Base-by-base conservation (phyloP, 1,140 invertebrate genomes). In the Zaprionus tsacasi region DNA sequence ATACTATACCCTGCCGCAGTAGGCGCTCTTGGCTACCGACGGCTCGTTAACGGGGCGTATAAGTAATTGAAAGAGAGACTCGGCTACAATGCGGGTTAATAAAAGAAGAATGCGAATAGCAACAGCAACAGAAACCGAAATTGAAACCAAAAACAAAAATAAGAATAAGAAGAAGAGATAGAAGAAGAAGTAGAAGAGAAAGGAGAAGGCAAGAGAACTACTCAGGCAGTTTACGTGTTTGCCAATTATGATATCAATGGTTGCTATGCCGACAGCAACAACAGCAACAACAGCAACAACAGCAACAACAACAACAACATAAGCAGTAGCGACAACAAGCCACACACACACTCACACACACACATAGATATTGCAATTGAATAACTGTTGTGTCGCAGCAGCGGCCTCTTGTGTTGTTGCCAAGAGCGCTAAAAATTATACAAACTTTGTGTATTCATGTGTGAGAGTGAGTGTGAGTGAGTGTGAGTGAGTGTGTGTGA, bases 201-300 rank as follows among this genome's bases (percentile, higher is more conserved):
- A 30, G 27, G 4, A 30, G 27, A 35, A 35, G 70, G 70, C 75
- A 58, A 71, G 71, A 50, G 74, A 81, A 73, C 65, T 72, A 73
- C 65, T 72, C 54, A 55, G 64, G 48, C 81, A 55, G 81, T 81
- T 85, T 81, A 50, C 45, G 45, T 50, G 45, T 50, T 81, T 81
- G 78, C 65, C 82, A 85, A 85, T 86, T 86, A 85, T 86, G 82
- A 86, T 85, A 85, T 71, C 66, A 85, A 85, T 72, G 76, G 82
- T 86, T 86, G 76, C 65, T 48, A 82, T 79, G 79, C 54, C 79
- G 52, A 56, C 56, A 48, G 8, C 43, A 45, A 45, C 43, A 45
- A 17, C 43, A 58, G n/a, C 45, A 54, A 64, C 33, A 55, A 21
- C 43, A 61, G 17, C 55, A 58, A 45, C 38, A 59, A 25, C 59